These are phyloP conservation scores for Lamellibrachia satsuma DNA, from an alignment of 2,888 invertebrate species.

Conservation along the genomic window DNA sequence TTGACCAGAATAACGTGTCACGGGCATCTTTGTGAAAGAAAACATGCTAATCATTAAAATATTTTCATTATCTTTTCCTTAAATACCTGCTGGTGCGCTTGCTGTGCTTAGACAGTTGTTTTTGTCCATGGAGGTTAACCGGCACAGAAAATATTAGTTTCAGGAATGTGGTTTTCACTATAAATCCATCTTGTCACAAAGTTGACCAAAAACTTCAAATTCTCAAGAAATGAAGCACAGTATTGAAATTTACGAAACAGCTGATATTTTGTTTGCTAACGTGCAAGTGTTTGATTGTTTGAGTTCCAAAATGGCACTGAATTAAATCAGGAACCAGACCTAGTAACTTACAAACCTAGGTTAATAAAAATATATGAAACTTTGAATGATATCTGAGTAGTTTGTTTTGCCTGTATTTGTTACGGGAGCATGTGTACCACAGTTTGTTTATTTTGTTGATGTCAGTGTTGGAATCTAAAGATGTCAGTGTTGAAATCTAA, in stretches of 20 bases:
- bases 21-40: background rate
- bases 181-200: background rate
- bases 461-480: too few relatives aligned
- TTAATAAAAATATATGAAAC: too few relatives aligned
- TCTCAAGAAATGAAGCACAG: background rate
- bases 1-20: background rate
- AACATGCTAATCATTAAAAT: background rate
- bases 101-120: background rate
- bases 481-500: too few relatives aligned
- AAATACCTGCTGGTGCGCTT: background rate
- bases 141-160: background rate
- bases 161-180: background rate
- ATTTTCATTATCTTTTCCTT: background rate
- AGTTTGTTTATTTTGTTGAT: too few relatives aligned
- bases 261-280: background rate
- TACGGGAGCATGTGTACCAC: too few relatives aligned
- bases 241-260: background rate
- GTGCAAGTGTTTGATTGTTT: background rate
- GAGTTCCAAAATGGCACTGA: background rate
- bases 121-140: background rate
- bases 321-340: background rate
- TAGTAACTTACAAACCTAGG: too few relatives aligned
- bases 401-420: too few relatives aligned
- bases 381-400: too few relatives aligned
- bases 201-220: background rate